Evolutionary conservation across 2,797 vertebrate species (phyloP), one percentile per base, ranked within the genome.

Genomic region (Molossus molossus): DNA sequence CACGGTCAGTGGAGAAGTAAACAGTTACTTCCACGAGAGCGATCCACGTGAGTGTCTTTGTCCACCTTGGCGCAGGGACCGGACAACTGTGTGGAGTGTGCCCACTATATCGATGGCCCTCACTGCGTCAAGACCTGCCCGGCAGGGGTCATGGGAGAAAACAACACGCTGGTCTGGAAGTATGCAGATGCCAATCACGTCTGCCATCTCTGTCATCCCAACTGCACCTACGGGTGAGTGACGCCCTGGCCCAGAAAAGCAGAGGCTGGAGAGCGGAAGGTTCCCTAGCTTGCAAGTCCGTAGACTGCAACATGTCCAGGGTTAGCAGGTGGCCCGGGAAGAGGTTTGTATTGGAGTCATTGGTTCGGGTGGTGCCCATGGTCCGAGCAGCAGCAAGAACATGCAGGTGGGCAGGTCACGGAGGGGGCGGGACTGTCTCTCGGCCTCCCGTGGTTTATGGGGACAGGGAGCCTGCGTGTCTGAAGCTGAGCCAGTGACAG

Each of bases 181-280:
- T 99, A 99, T 0, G 95, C 98, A 0, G 98, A 99, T 3, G n/a
- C 93, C 9, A 94, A 72, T 0, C 97, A 96, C 3, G 96, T 98
- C 77, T 99, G 99, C 95, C 99, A 98, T 96, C 94, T 98, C 37
- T 99, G 99, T 97, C 99, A 99, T 96, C 97, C 94, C 21, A 99
- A 99, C 98, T 99, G 99, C 95, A 99, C 98, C 10, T 98, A 98
- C 0, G 99, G 99, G 99, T 99, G 94, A 99, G 99, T 98, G 53
- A 64, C 57, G 4, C 7, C 15, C 1, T 0, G 5, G 1, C 0
- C 55, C 48, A 3, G 5, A 2, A 1, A 50, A 17, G 12, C 29
- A 6, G 27, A 10, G 1, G 0, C 67, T 40, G 3, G 29, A 15
- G 17, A 5, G 17, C 37, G 20, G 40, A 21, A 4, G 6, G 0